phyloP scores from a whole-genome alignment of 2,888 invertebrate genomes.

The Platerodrilus igneus region DNA sequence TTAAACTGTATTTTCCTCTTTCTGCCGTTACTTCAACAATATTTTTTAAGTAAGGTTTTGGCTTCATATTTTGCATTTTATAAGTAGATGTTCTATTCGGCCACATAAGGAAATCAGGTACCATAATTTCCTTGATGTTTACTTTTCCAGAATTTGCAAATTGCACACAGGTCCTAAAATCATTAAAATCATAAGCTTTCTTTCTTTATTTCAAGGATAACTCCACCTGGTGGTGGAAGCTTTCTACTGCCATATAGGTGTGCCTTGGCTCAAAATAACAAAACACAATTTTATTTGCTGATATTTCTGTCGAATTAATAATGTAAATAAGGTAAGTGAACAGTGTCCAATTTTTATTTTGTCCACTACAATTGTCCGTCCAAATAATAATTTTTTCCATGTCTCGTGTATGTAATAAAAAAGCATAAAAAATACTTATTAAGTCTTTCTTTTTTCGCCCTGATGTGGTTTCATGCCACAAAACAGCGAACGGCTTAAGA shows the following conservation, averaged over 20 bases:
- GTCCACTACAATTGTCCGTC: slow-evolving; percentile 21
- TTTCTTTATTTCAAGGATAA: slow-evolving; percentile 29
- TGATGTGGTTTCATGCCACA: slow-evolving; percentile 20
- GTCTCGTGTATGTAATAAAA: slow-evolving; percentile 17
- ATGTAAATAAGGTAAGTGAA: slow-evolving; percentile 19
- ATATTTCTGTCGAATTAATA: slow-evolving; percentile 16
- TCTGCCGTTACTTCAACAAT: background rate
- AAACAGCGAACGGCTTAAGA: slow-evolving; percentile 8
- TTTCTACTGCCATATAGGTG: slow-evolving; percentile 36
- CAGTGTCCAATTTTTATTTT: slow-evolving; percentile 23
- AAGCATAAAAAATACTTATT: slow-evolving; percentile 12
- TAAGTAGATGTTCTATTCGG: background rate
- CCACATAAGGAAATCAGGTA: background rate
- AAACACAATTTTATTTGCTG: slow-evolving; percentile 13
- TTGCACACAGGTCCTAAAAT: slow-evolving; percentile 23
- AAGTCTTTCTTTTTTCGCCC: slow-evolving; percentile 13
- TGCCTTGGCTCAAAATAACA: slow-evolving; percentile 33
- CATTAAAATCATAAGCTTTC: slow-evolving; percentile 26
- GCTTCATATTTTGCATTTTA: slow-evolving; percentile 3
- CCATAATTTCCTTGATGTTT: background rate
- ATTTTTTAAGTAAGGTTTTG: slow-evolving; percentile 4
- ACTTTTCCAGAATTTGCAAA: slow-evolving; percentile 18
- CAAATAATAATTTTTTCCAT: slow-evolving; percentile 18
- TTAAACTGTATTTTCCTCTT: slow-evolving; percentile 1
- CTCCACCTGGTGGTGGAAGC: slow-evolving; percentile 37